Evolutionary conservation across 2,797 vertebrate species (phyloP), one percentile per base, ranked within the genome.

Genomic region (Fistularia commersonii): DNA sequence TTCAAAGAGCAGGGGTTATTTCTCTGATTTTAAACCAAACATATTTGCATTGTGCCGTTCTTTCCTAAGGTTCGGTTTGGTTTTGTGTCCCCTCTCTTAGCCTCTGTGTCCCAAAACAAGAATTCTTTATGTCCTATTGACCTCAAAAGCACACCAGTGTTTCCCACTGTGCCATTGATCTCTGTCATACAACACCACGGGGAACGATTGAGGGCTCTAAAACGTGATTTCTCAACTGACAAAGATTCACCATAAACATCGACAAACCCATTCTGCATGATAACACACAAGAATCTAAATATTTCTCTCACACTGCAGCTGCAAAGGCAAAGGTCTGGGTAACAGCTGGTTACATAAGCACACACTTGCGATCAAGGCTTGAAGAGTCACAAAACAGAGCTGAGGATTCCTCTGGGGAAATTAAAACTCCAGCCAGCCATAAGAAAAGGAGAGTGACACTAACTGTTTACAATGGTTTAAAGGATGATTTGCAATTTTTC

Each of bases 121-220:
- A 64, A 49, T 5, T 32, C 10, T 36, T 51, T 51, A 36, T 36
- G 39, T 41, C 23, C 32, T 8, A 33, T 57, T 54, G 45, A 66
- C 46, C 40, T 72, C 49, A 44, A 44, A 40, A 45, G 23, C 48
- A 59, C 32, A 56, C 40, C 49, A 33, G 13, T 69, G 54, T 46
- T 60, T 57, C 45, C 41, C 8, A 6, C 54, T 62, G 58, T 52
- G 62, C 31, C 46, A 86, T 74, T 61, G 70, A 87, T 81, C 70
- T 55, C 45, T 12, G 46, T 89, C 88, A 87, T 51, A 65, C 69
- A 90, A 89, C 68, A 51, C 60, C 11, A 14, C 46, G 34, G 15
- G 45, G 48, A 46, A 46, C 57, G 70, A 66, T 70, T 57, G 45
- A 35, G 47, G 45, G 11, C 39, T 41, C 13, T 8, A 41, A 8